Base-by-base conservation (phyloP, 2,113 vertebrate genomes). In the Podilymbus podiceps region DNA sequence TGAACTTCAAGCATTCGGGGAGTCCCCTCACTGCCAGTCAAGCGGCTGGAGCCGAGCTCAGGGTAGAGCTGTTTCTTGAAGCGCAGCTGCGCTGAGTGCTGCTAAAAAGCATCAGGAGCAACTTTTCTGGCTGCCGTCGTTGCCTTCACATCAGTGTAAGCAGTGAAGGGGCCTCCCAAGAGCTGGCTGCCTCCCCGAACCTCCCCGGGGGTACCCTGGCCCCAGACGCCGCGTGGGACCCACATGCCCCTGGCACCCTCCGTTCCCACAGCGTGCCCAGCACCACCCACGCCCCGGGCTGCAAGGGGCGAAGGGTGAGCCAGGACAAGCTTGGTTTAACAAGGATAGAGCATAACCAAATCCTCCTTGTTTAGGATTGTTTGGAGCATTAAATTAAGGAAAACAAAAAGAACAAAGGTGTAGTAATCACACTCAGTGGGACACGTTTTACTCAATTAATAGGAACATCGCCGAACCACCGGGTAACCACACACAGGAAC, bases 211-310 rank as follows among this genome's bases (percentile, higher is more conserved):
- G 14, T 12, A 6, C 6, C 0, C 1, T 3, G 79, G 72, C n/a
- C 52, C 28, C 40, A 15, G 44, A 12, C 2, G 1, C 24, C 73
- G 10, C 9, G 1, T 4, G 47, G 46, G 47, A 62, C 35, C 53
- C 60, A 2, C 2, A 0, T 2, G 10, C 4, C 49, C 30, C 47
- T 33, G 2, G 5, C 38, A 30, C 46, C 33, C 40, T 10, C 19
- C 8, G 0, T 24, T 18, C 71, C 46, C 24, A 4, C 44, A 50
- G 69, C 42, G 42, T 5, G 9, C 63, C 2, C 6, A 56, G 82
- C 46, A 33, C 27, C 55, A 47, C 72, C 63, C 2, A 14, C 9
- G 27, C 27, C 56, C 1, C 0, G 31, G 31, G 38, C 40, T 46
- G 9, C 3, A 5, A 35, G 42, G 12, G n/a, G 42, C 0, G 4